Evolutionary conservation across 2,797 vertebrate species (phyloP).

Genomic region (Poecilia wingei): DNA sequence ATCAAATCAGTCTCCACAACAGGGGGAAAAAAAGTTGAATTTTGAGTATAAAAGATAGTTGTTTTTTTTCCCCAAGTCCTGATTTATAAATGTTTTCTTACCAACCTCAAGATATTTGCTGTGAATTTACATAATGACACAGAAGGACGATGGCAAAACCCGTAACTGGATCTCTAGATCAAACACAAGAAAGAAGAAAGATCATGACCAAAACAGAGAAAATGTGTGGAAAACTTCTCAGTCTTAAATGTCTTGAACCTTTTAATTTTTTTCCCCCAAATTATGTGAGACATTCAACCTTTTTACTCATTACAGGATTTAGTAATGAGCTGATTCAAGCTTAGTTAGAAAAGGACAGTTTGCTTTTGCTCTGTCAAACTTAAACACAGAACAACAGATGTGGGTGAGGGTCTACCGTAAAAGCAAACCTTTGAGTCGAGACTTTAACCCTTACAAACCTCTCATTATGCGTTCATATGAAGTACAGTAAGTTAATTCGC

Average conservation of each 20-base stretch:
- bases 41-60: neutral
- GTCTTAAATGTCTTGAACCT: neutral
- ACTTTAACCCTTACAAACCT: slow-evolving; percentile 14
- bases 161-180: neutral
- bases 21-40: neutral
- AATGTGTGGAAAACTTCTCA: neutral
- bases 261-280: neutral
- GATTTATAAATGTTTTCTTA: neutral
- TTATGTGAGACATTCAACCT: neutral
- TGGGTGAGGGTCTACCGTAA: slow-evolving; percentile 12
- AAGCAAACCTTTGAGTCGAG: slow-evolving; percentile 11
- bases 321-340: neutral
- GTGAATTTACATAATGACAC: neutral
- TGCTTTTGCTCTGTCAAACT: neutral
- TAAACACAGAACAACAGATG: neutral
- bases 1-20: neutral
- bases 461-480: neutral
- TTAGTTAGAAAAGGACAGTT: neutral
- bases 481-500: slow-evolving; percentile 20
- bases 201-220: neutral
- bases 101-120: neutral
- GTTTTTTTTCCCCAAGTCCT: neutral
- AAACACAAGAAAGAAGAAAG: neutral
- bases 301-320: neutral
- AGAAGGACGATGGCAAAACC: neutral